A percentile compares a stretch with the other conserved stretches of the same genome.
Conservation (phyloP, 1,140 invertebrate genomes). For the Drosophila nikananu region DNA sequence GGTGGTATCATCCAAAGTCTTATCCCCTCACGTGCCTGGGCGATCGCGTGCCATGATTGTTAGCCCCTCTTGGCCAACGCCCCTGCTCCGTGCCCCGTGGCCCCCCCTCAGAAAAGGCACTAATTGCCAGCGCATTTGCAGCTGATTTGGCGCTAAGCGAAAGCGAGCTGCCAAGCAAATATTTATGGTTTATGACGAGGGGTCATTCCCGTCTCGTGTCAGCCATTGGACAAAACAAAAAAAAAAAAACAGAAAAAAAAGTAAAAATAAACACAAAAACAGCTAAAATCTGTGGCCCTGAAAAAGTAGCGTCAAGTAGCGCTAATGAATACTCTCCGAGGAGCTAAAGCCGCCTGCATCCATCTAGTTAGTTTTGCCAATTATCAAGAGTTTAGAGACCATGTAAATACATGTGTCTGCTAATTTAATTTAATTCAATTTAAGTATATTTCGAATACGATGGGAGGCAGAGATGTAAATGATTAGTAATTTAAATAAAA, state of each 20-base stretch:
- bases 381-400: constrained; percentile 1
- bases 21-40: constrained; percentile 5
- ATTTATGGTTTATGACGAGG: constrained; percentile 30
- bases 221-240: constrained; percentile 2
- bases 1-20: background rate
- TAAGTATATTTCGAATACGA: background rate
- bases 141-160: constrained; percentile 48
- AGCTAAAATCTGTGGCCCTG: constrained; percentile 28
- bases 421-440: background rate
- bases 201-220: constrained; percentile 35
- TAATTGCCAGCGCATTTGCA: constrained; percentile 46
- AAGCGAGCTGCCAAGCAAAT: constrained; percentile 33
- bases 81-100: background rate
- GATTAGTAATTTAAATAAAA: too few relatives aligned
- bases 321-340: constrained; percentile 1
- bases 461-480: background rate
- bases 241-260: background rate
- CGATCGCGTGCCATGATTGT: constrained; percentile 6
- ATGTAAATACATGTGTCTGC: background rate
- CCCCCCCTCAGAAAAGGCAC: constrained; percentile 14
- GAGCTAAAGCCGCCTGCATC: background rate
- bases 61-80: constrained; percentile 9
- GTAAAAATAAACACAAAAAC: background rate
- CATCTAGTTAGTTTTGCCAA: constrained; percentile 6
- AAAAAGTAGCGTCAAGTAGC: constrained; percentile 9